Evolutionary conservation across 2,888 invertebrate species (phyloP), one percentile per base, ranked within the genome.

Genomic region (Helobdella robusta): DNA sequence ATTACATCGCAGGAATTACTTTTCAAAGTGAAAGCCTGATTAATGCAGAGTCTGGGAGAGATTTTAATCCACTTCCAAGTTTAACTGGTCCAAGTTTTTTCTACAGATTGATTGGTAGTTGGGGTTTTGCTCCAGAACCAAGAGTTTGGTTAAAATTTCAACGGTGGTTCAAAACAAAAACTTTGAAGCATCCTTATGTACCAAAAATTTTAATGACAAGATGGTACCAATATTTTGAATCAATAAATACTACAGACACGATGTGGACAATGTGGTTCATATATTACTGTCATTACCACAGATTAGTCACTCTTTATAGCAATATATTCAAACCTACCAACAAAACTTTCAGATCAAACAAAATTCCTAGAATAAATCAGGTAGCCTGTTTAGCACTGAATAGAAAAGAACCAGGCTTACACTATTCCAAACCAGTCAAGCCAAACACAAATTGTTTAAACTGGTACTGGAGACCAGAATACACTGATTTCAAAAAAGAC

Each of bases 201-300:
- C 72, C 73, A 0, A 72, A 71, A 2, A 70, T 74, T 40, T 28
- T 73, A 3, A 72, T 73, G 5, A 70, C 72, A 1, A 59, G 36
- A 5, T 75, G 75, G 75, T 76, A 73, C 66, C 59, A 70, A 30
- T 58, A 50, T 0, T 72, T 71, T 40, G 48, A 70, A 3, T 62
- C 58, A 15, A n/a, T 35, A n/a, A 32, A 44, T 18, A 69, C 67
- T 15, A 63, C 72, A 0, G 70, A 73, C 20, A 67, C 58, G 2
- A 74, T 76, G 72, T 75, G 75, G 75, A 72, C 74, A 0, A 74
- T 75, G 70, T 75, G 75, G 75, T 72, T 74, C 64, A 73, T 75
- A 6, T 73, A 73, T 67, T 72, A 70, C 68, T 70, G 73, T 11
- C 71, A 72, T 66, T 66, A 69, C 62, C 52, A 71, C 32, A 69